A percentile compares a stretch with the other conserved stretches of the same genome.
Evolutionary conservation across 2,113 vertebrate species (phyloP).

Genomic region (Cyanoliseus patagonus): DNA sequence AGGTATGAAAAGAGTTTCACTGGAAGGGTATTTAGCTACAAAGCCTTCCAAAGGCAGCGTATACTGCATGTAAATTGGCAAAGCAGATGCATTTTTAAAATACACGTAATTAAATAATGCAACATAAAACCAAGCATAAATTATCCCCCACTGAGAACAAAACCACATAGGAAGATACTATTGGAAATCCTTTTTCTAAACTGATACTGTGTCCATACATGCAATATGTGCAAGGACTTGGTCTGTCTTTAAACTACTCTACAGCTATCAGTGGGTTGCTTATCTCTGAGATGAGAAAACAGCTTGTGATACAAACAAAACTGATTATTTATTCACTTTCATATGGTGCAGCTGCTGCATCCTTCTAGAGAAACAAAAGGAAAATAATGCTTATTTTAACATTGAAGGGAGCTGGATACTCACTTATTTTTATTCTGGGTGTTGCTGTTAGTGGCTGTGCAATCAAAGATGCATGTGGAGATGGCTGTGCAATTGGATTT

Average conservation of each 20-base stretch:
- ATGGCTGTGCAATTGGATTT: neutral
- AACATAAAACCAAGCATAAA: slow-evolving; percentile 17
- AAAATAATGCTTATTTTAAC: neutral
- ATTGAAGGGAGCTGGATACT: neutral
- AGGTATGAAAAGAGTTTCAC: neutral
- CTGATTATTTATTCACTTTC: slow-evolving; percentile 26
- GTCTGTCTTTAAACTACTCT: neutral
- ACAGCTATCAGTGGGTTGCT: neutral
- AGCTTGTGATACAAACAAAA: slow-evolving; percentile 21
- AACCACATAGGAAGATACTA: neutral
- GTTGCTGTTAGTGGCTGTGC: neutral
- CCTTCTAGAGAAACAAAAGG: neutral
- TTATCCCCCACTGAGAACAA: slow-evolving; percentile 14
- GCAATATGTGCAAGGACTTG: neutral
- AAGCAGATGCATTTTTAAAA: slow-evolving; percentile 45
- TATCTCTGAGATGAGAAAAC: neutral
- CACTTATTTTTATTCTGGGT: neutral
- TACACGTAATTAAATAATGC: slow-evolving; percentile 10
- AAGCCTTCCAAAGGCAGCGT: neutral
- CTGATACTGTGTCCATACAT: neutral
- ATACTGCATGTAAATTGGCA: neutral
- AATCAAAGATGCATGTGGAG: neutral
- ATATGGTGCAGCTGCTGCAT: neutral
- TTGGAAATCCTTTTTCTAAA: neutral
- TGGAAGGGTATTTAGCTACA: neutral